Evolutionary conservation across 2,797 vertebrate species (phyloP).

Genomic region (Microhierax caerulescens): DNA sequence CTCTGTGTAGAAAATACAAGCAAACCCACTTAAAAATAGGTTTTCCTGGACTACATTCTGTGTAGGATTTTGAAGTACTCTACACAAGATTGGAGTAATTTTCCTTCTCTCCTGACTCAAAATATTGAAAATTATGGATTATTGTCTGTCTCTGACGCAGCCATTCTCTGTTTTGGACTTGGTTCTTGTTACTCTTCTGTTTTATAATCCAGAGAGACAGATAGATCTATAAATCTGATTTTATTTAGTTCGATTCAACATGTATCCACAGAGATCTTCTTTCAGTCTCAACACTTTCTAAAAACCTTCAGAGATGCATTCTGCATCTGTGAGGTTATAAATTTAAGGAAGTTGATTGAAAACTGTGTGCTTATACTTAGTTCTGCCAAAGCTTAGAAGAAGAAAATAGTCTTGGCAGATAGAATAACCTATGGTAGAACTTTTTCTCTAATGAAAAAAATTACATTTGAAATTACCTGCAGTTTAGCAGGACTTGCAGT

Average conservation of each 20-base stretch:
- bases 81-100: neutral
- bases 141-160: neutral
- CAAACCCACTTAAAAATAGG: neutral
- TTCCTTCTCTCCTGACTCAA: neutral
- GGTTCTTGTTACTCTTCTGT: neutral
- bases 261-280: neutral
- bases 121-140: neutral
- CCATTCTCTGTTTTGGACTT: neutral
- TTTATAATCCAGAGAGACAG: neutral
- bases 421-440: neutral
- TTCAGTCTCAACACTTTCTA: neutral
- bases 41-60: neutral
- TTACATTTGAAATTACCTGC: neutral
- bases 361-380: neutral
- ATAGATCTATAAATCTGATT: neutral
- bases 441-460: neutral
- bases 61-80: neutral
- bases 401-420: neutral
- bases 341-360: neutral
- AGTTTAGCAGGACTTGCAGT: neutral
- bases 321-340: neutral
- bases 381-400: neutral
- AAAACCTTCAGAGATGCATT: neutral
- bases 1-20: neutral
- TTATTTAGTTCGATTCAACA: neutral